Conservation (phyloP, 2,888 invertebrate species). For the Drosophila stalkeri region DNA sequence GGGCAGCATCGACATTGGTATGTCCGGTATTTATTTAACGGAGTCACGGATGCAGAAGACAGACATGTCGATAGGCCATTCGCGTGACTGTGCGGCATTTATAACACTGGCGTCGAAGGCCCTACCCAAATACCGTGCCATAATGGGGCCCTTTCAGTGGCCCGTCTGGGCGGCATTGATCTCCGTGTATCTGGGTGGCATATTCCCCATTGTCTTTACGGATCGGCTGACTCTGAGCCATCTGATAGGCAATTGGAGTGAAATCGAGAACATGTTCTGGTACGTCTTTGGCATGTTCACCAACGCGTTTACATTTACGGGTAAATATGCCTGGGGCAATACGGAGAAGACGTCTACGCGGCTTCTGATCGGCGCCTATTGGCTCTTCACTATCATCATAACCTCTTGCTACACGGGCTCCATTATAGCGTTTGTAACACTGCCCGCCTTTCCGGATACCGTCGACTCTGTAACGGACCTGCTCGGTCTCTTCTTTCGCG, state of each 20-base stretch:
- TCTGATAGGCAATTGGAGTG: slow-evolving; percentile 89
- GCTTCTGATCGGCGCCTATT: slow-evolving; percentile 90
- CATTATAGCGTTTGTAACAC: slow-evolving; percentile 93
- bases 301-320: slow-evolving; percentile 90
- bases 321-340: slow-evolving; percentile 90
- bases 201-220: slow-evolving; percentile 91
- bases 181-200: slow-evolving; percentile 89
- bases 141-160: slow-evolving; percentile 93
- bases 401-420: slow-evolving; percentile 94
- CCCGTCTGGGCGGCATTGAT: slow-evolving; percentile 92
- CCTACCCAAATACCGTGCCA: slow-evolving; percentile 92
- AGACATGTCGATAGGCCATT: slow-evolving; percentile 89
- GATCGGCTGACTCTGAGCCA: slow-evolving; percentile 89
- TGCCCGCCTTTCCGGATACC: slow-evolving; percentile 91
- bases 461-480: slow-evolving; percentile 90
- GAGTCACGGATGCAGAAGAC: slow-evolving; percentile 85
- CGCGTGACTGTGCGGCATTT: slow-evolving; percentile 91
- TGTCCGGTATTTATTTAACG: slow-evolving; percentile 90
- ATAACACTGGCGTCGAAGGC: slow-evolving; percentile 92
- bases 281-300: slow-evolving; percentile 94
- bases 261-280: slow-evolving; percentile 94
- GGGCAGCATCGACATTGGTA: slow-evolving; percentile 88
- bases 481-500: slow-evolving; percentile 88
- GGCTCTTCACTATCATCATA: slow-evolving; percentile 94
- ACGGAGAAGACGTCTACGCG: slow-evolving; percentile 90